Base-by-base conservation (phyloP, 2,113 vertebrate species). In the Gavialis gangeticus region DNA sequence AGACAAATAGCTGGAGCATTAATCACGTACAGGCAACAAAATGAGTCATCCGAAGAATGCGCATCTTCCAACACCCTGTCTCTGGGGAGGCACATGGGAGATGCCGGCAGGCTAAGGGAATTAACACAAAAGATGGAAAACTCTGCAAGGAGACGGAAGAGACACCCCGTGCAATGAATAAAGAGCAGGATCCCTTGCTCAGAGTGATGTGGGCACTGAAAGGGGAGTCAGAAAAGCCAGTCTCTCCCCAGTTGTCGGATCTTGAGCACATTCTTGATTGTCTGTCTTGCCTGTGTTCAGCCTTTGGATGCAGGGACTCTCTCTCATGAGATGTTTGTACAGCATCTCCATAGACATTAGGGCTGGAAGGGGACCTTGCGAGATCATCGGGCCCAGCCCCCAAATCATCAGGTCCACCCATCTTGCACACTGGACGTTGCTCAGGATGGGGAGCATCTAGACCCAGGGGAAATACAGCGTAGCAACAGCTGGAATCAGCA, bases 1-100 rank as follows among this genome's bases (percentile, higher is more conserved):
- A 94, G 91, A 95, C 91, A 95, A 96, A 96, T 92, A 96, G 88
- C 91, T 89, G 4, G 54, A 59, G 75, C 27, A 71, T 96, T 96
- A 94, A 93, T 96, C 94, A 95, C 1, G 55, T 62, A 71, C 10
- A 27, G 87, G 88, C 88, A 55, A 46, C 66, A 69, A 93, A 95
- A 93, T 96, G 97, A 97, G 94, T 96, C 95, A 96, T 90, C 7
- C 21, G 0, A 73, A 84, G 91, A 24, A 84, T 75, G 79, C 18
- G 8, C 85, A 14, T n/a, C 71, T 84, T 75, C 19, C 17, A 82
- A 79, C 77, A 94, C 92, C 93, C 82, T 91, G 82, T 64, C 90
- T 91, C 91, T 95, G 82, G 0, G 3, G 81, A 85, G 90, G 28
- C 63, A 78, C 88, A 75, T 22, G 90, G 0, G 91, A 90, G 92